phyloP scores from a whole-genome alignment of 2,113 vertebrate genomes.

The Pygoscelis antarcticus region DNA sequence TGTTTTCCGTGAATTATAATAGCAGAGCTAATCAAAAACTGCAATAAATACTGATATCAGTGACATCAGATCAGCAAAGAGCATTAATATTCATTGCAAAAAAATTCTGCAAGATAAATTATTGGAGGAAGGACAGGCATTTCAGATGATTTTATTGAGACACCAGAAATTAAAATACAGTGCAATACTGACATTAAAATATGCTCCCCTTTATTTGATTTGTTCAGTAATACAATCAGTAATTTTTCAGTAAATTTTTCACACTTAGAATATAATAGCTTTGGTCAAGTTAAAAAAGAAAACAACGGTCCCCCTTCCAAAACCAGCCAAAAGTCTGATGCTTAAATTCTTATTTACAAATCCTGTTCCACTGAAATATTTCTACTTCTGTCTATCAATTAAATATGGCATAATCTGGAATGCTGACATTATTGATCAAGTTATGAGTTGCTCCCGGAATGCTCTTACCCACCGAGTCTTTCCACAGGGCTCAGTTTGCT shows the following conservation, averaged over 20 bases:
- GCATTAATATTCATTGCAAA: constrained; percentile 33
- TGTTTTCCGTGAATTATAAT: constrained; percentile 33
- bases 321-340: background rate
- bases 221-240: background rate
- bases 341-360: background rate
- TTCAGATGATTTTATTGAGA: constrained; percentile 48
- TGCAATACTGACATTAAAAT: background rate
- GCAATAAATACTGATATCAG: constrained; percentile 27
- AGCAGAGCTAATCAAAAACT: constrained; percentile 3
- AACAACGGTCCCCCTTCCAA: background rate
- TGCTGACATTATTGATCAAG: background rate
- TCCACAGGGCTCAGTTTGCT: background rate
- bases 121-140: background rate
- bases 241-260: background rate
- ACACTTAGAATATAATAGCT: background rate
- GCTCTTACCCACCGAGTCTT: background rate
- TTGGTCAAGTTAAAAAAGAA: background rate
- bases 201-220: background rate
- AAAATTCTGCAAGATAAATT: background rate
- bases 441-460: background rate
- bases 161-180: constrained; percentile 35
- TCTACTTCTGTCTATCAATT: background rate
- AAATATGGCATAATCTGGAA: background rate
- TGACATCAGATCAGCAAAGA: constrained; percentile 20
- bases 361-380: background rate